Percentiles rank a stretch among this genome's conserved stretches.
Conservation (phyloP, 1,140 invertebrate species). For the Maniola jurtina region DNA sequence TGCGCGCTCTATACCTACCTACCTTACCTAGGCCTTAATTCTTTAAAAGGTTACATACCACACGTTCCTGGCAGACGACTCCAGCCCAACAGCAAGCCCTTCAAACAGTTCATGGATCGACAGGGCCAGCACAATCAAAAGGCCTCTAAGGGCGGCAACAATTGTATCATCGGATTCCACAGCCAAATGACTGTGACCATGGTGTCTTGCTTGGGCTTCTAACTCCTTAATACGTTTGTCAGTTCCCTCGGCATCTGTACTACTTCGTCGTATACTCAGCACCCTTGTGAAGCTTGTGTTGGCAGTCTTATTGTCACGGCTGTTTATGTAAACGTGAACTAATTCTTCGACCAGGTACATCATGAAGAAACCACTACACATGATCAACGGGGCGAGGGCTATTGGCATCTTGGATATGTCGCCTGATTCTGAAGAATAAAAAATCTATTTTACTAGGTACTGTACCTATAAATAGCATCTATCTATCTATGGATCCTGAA, state of each 20-base stretch:
- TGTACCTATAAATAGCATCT: too few relatives aligned
- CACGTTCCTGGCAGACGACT: constrained; percentile 83
- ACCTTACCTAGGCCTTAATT: too few relatives aligned
- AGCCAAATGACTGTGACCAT: constrained; percentile 67
- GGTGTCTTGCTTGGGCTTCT: constrained; percentile 61
- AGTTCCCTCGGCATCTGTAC: constrained; percentile 30
- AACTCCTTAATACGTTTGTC: constrained; percentile 45
- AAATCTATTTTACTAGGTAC: not conserved
- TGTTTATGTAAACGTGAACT: constrained; percentile 84
- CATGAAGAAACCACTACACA: constrained; percentile 89
- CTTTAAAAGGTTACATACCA: constrained; percentile 79
- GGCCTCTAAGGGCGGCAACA: constrained; percentile 83
- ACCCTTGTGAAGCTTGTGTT: constrained; percentile 66
- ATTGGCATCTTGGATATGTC: constrained; percentile 79
- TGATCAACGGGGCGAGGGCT: constrained; percentile 85
- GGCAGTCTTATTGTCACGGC: constrained; percentile 63
- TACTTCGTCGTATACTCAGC: constrained; percentile 56
- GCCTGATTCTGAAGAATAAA: constrained; percentile 50
- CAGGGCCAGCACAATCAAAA: constrained; percentile 91
- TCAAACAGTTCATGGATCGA: constrained; percentile 96
- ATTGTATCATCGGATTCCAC: constrained; percentile 79
- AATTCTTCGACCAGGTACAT: constrained; percentile 92
- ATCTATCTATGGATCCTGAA: too few relatives aligned
- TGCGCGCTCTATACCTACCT: too few relatives aligned
- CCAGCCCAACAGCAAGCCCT: constrained; percentile 92